phyloP scores from a whole-genome alignment of 2,888 invertebrate genomes.

The Lapara coniferarum region DNA sequence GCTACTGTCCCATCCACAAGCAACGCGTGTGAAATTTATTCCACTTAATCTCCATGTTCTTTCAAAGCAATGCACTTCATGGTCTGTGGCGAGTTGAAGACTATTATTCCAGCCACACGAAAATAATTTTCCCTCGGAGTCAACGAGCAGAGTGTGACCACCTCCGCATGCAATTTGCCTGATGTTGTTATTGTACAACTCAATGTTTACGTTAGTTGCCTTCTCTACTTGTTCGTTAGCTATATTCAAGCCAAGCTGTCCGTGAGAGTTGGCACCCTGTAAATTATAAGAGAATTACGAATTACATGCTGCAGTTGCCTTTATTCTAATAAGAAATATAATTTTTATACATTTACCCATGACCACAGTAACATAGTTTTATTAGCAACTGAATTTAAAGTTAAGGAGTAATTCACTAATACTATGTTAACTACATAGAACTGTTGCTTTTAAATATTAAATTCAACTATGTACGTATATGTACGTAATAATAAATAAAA shows the following conservation, averaged over 20 bases:
- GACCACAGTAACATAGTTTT: slow-evolving; percentile 13
- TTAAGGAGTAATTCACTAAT: too few species aligned
- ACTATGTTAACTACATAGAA: too few species aligned
- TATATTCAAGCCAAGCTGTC: slow-evolving; percentile 88
- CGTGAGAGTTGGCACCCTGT: slow-evolving; percentile 93
- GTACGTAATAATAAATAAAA: too few species aligned
- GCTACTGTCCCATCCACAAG: slow-evolving; percentile 93
- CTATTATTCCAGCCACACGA: slow-evolving; percentile 91
- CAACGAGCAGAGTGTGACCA: slow-evolving; percentile 89
- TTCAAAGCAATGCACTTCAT: slow-evolving; percentile 80
- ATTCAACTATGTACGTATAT: too few species aligned
- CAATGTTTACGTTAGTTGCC: slow-evolving; percentile 73
- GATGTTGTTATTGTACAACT: slow-evolving; percentile 78
- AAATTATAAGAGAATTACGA: slow-evolving; percentile 38
- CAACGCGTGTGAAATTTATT: slow-evolving; percentile 84
- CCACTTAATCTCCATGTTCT: slow-evolving; percentile 84
- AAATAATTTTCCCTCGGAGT: slow-evolving; percentile 86
- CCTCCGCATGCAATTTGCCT: slow-evolving; percentile 89
- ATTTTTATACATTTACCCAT: slow-evolving; percentile 6
- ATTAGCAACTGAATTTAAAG: not conserved
- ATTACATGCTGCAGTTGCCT: not conserved
- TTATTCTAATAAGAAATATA: slow-evolving; percentile 16
- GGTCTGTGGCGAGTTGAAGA: slow-evolving; percentile 86
- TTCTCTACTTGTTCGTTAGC: slow-evolving; percentile 86
- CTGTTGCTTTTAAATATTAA: too few species aligned